phyloP scores from a whole-genome alignment of 2,797 vertebrate species.

The Gobio occitaniae region DNA sequence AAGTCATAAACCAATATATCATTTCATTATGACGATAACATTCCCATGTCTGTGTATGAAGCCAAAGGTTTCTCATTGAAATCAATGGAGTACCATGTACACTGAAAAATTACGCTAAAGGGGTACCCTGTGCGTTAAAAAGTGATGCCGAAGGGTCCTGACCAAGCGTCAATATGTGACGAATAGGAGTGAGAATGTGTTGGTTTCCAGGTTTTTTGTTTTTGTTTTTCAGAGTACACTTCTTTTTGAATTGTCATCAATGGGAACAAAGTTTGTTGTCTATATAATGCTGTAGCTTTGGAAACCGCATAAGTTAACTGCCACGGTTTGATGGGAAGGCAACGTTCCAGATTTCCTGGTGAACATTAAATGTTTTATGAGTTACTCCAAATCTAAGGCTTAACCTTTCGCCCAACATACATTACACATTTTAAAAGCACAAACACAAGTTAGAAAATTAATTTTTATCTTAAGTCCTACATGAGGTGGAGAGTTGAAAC shows the following conservation, averaged over 20 bases:
- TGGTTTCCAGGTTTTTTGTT: too few relatives aligned
- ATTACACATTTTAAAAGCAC: slow-evolving; percentile 48
- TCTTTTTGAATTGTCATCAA: not conserved
- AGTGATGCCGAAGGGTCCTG: too few relatives aligned
- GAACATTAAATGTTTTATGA: slow-evolving; percentile 35
- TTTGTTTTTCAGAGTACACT: not conserved
- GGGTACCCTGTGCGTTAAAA: too few relatives aligned
- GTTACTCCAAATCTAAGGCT: slow-evolving; percentile 37
- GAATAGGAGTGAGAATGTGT: too few relatives aligned
- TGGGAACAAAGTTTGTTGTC: not conserved
- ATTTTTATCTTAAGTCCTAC: slow-evolving; percentile 39
- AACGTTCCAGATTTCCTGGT: slow-evolving; percentile 33
- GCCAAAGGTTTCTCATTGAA: too few relatives aligned
- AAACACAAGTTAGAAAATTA: slow-evolving; percentile 34
- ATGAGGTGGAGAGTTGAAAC: slow-evolving; percentile 45
- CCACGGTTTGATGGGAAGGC: slow-evolving; percentile 20
- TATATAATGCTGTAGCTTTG: not conserved
- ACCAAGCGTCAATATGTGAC: too few relatives aligned
- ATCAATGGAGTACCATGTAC: too few relatives aligned
- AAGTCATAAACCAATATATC: too few relatives aligned
- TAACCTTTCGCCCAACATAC: slow-evolving; percentile 40
- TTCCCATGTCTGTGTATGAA: too few relatives aligned
- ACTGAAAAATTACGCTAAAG: too few relatives aligned
- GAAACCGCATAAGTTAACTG: not conserved
- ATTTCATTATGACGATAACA: too few relatives aligned